Evolutionary conservation across 2,797 vertebrate genomes (phyloP).

Genomic region (Trachurus trachurus): DNA sequence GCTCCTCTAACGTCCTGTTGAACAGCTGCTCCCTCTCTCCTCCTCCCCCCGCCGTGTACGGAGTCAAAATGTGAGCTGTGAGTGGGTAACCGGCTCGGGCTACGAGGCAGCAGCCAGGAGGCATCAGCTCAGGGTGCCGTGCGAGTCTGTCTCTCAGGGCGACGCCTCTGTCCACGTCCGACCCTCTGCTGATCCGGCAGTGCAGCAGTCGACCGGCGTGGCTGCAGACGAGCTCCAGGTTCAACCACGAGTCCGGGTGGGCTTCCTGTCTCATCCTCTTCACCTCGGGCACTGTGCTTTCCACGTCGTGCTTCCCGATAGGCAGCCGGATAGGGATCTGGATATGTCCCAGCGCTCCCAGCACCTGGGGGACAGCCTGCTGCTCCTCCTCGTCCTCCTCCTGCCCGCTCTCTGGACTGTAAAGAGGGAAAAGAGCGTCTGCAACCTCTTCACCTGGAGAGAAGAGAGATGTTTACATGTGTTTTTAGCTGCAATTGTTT

Average conservation of each 20-base stretch:
- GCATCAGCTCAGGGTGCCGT: conserved; percentile 73
- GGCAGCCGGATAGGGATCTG: conserved; percentile 82
- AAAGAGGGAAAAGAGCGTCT: conserved; percentile 71
- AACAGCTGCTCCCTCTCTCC: conserved; percentile 79
- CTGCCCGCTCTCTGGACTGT: conserved; percentile 27
- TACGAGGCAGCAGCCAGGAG: conserved; percentile 76
- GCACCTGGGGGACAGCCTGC: conserved; percentile 68
- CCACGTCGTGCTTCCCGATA: conserved; percentile 67
- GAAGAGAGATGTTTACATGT: background rate
- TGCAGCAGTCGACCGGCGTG: conserved; percentile 76
- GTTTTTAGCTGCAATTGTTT: too few relatives aligned
- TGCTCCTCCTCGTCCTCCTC: conserved; percentile 48
- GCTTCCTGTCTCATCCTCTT: conserved; percentile 76
- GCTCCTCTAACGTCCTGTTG: conserved; percentile 73
- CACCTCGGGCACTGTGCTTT: conserved; percentile 63
- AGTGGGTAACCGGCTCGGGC: conserved; percentile 80
- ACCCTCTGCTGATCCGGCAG: conserved; percentile 78
- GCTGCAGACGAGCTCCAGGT: conserved; percentile 82
- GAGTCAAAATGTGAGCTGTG: conserved; percentile 79
- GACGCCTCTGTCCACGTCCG: conserved; percentile 69
- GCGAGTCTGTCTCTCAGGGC: conserved; percentile 70
- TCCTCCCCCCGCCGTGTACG: conserved; percentile 38
- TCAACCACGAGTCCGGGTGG: conserved; percentile 82
- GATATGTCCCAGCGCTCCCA: conserved; percentile 83
- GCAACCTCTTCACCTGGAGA: conserved; percentile 66